Conservation (phyloP, 2,113 vertebrate species). For the Delphinus delphis region DNA sequence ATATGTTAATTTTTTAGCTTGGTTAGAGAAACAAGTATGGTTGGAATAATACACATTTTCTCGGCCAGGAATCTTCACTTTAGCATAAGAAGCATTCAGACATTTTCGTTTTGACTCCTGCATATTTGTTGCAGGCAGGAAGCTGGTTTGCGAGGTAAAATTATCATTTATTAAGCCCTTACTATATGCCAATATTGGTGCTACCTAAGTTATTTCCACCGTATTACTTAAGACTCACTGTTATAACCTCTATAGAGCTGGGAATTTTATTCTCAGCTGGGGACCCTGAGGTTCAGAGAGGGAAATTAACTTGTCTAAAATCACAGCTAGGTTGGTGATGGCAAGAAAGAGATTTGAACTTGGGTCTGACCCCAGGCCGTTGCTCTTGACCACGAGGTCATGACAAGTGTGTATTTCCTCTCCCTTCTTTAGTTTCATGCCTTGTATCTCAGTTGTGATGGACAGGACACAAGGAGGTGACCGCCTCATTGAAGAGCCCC, state of each 20-base stretch:
- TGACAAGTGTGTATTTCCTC: neutral
- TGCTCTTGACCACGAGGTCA: neutral
- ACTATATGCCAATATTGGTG: neutral
- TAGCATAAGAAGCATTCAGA: neutral
- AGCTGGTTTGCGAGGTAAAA: neutral
- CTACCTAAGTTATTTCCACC: accelerated
- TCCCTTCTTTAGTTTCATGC: neutral
- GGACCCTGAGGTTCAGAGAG: neutral
- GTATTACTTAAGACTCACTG: neutral
- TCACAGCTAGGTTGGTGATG: neutral
- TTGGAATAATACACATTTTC: neutral
- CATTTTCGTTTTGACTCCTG: neutral
- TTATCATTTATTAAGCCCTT: neutral
- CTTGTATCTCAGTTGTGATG: neutral
- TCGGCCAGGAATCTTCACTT: neutral
- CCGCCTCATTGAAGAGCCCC: accelerated
- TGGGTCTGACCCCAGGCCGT: neutral
- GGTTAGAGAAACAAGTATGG: neutral
- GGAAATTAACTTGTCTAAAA: neutral
- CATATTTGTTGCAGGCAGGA: neutral
- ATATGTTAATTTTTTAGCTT: neutral
- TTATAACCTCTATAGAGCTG: accelerated
- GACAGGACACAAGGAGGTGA: accelerated
- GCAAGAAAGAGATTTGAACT: neutral
- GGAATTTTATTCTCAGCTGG: neutral